These are phyloP conservation scores for Neelides sp. DNA, from an alignment of 1,140 invertebrate species.

Conservation along the genomic window DNA sequence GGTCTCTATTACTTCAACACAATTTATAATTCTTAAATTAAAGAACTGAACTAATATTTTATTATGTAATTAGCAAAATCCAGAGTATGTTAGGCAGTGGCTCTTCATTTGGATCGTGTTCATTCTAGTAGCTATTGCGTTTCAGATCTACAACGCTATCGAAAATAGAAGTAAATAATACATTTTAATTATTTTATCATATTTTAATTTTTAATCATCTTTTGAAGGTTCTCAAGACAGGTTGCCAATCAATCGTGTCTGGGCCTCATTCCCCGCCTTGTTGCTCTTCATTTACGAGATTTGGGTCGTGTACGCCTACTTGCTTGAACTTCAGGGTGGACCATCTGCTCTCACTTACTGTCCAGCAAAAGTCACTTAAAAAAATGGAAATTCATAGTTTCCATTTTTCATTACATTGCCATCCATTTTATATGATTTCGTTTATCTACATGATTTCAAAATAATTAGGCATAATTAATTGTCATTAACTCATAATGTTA, in stretches of 20 bases:
- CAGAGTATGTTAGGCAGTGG: conserved; percentile 21
- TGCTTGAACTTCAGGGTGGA: conserved; percentile 14
- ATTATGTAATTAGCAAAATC: conserved; percentile 4
- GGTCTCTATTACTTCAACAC: conserved; percentile 6
- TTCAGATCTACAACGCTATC: conserved; percentile 18
- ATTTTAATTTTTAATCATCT: no score
- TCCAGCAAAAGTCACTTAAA: conserved; percentile 18
- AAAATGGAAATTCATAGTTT: no score
- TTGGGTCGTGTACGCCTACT: conserved; percentile 26
- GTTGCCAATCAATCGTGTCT: no score
- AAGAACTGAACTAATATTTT: background rate
- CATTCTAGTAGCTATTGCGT: conserved; percentile 5
- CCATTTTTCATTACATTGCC: no score
- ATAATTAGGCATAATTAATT: no score
- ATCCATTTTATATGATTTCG: no score
- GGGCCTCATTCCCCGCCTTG: background rate
- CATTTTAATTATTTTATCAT: no score
- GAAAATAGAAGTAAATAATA: no score
- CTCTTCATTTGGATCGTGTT: conserved; percentile 15
- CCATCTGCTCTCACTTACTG: conserved; percentile 19
- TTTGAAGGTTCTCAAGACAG: no score
- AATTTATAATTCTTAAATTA: background rate
- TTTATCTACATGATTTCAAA: no score
- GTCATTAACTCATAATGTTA: no score
- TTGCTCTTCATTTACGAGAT: conserved; percentile 20